A percentile compares a stretch with the other conserved stretches of the same genome.
These are phyloP conservation scores for Heliangelus exortis DNA, from an alignment of 2,797 vertebrate genomes.

Conservation along the genomic window DNA sequence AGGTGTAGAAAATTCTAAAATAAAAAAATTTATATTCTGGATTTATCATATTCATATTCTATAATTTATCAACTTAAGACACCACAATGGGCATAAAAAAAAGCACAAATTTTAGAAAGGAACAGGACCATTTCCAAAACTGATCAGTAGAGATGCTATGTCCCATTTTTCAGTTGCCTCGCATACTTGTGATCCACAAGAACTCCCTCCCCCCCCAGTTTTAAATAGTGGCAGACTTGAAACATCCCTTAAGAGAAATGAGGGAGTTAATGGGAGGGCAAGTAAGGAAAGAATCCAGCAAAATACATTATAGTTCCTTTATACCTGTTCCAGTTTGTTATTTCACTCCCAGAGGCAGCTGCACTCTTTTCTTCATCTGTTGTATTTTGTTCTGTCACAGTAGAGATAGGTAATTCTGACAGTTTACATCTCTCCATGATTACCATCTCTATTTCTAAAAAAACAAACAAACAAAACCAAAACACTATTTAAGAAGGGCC, in stretches of 20 bases:
- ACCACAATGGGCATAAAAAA: not conserved
- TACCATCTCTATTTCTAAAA: conserved; percentile 97
- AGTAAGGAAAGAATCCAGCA: not conserved
- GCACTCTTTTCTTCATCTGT: conserved; percentile 97
- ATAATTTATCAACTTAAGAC: not conserved
- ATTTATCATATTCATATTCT: not conserved
- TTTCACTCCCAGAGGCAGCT: conserved; percentile 80
- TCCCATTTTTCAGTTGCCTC: not conserved
- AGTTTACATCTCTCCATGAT: conserved; percentile 95
- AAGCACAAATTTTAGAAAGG: not conserved
- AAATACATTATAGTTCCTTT: not conserved
- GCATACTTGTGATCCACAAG: not conserved
- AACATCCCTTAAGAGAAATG: not conserved
- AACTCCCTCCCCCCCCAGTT: not conserved
- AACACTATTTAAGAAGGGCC: not conserved
- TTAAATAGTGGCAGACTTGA: not conserved
- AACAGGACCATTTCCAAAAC: not conserved
- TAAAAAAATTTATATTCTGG: not conserved
- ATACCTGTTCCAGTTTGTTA: conserved; percentile 81
- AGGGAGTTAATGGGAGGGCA: not conserved
- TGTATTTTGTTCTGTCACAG: conserved; percentile 91
- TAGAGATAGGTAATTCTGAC: conserved; percentile 76
- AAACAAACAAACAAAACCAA: not conserved
- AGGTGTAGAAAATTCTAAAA: not conserved
- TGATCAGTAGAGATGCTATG: not conserved